A percentile compares a stretch with the other conserved stretches of the same genome.
These are phyloP conservation scores for Crypturellus tataupa DNA, from an alignment of 2,797 vertebrate species.

Conservation along the genomic window DNA sequence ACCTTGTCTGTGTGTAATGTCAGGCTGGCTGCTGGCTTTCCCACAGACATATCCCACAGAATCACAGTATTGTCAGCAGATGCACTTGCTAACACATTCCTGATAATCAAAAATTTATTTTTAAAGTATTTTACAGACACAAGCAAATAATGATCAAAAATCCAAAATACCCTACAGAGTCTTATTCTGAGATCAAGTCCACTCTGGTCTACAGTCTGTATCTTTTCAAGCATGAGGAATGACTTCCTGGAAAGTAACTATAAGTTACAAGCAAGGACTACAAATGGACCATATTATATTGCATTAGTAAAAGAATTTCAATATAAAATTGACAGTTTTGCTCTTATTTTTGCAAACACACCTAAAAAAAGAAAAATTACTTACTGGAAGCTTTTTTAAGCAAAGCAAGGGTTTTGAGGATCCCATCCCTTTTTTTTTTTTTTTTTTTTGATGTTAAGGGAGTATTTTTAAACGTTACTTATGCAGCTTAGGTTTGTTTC, in stretches of 20 bases:
- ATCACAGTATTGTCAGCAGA: slow-evolving; percentile 92
- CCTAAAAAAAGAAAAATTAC: neutral
- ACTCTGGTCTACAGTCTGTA: neutral
- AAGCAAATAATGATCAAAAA: neutral
- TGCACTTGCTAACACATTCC: slow-evolving; percentile 93
- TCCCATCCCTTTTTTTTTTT: neutral
- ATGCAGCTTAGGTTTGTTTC: neutral
- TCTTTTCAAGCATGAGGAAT: neutral
- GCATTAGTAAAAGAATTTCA: neutral
- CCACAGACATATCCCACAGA: slow-evolving; percentile 91
- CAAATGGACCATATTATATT: neutral
- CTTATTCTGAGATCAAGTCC: neutral
- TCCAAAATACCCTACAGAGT: neutral
- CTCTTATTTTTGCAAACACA: neutral
- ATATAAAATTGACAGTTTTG: neutral
- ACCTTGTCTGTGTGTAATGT: slow-evolving; percentile 93
- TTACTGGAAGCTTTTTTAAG: neutral
- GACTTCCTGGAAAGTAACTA: neutral
- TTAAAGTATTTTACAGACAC: neutral
- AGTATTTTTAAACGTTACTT: neutral
- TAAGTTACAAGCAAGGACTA: neutral
- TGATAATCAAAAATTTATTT: slow-evolving; percentile 49
- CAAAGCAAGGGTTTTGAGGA: neutral
- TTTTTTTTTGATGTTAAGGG: neutral
- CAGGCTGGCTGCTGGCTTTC: slow-evolving; percentile 90